Percentiles rank a stretch among this genome's conserved stretches.
These are phyloP conservation scores for Pseudocheirus occidentalis DNA, from an alignment of 2,797 vertebrate genomes.

Conservation along the genomic window DNA sequence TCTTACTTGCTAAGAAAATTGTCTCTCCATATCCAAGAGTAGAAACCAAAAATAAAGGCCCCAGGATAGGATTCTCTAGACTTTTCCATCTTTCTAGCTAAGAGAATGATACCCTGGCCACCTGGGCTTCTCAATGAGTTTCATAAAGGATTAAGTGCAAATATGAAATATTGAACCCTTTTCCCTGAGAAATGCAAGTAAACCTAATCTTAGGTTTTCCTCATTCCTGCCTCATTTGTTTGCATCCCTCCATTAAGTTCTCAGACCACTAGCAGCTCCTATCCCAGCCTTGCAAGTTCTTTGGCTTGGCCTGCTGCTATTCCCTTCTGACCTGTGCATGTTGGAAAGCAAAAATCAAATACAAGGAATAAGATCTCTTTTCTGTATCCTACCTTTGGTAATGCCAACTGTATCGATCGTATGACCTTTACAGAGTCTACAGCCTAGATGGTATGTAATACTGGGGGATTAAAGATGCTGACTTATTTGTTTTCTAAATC, in stretches of 20 bases:
- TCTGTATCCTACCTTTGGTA: conserved; percentile 38
- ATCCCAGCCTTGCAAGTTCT: not conserved
- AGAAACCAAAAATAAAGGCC: not conserved
- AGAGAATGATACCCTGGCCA: not conserved
- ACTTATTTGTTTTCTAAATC: conserved; percentile 59
- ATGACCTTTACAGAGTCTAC: conserved; percentile 60
- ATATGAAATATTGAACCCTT: conserved; percentile 41
- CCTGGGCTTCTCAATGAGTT: not conserved
- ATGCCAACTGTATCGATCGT: conserved; percentile 53
- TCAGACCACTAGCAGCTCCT: not conserved
- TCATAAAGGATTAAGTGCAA: not conserved
- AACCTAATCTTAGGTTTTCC: not conserved
- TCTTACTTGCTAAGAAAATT: conserved; percentile 15
- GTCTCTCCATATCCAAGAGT: not conserved
- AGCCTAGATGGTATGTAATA: conserved; percentile 37
- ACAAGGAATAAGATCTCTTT: conserved; percentile 56
- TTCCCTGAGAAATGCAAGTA: conserved; percentile 19
- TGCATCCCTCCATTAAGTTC: conserved; percentile 9
- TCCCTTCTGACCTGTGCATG: conserved; percentile 18
- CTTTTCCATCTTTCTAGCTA: not conserved
- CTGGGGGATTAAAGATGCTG: conserved; percentile 62
- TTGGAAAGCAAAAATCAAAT: conserved; percentile 52
- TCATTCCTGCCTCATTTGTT: not conserved
- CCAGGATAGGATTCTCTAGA: not conserved
- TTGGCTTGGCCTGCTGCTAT: conserved; percentile 7